Evolutionary conservation across 2,797 vertebrate genomes (phyloP).

Genomic region (Gallinago nigripennis): DNA sequence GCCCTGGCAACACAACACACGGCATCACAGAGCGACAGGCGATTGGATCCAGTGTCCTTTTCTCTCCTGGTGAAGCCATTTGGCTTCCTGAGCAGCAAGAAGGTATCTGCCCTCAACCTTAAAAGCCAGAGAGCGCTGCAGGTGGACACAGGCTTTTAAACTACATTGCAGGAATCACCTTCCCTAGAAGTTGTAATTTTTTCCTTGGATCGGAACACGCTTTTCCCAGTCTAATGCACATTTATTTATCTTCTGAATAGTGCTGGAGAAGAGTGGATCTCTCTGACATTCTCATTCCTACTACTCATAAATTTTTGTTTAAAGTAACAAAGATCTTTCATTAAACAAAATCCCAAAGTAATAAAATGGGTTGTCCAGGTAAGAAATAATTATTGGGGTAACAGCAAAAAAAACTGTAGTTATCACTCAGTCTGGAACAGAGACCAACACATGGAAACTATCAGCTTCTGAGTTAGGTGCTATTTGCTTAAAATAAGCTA

Average conservation of each 20-base stretch:
- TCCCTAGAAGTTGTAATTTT: background rate
- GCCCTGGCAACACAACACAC: slow-evolving; percentile 32
- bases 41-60: accelerated
- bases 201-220: background rate
- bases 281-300: background rate
- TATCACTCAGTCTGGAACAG: background rate
- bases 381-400: background rate
- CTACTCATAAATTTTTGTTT: background rate
- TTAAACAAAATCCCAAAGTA: background rate
- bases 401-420: background rate
- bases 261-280: background rate
- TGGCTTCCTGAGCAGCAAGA: background rate
- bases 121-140: background rate
- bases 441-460: background rate
- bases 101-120: background rate
- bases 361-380: background rate
- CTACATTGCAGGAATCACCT: background rate
- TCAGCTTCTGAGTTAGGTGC: background rate
- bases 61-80: background rate
- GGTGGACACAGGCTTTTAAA: background rate
- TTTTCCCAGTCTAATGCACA: background rate
- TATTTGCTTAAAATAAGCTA: background rate
- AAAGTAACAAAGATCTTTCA: background rate
- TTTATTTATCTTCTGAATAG: background rate
- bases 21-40: background rate